phyloP scores from a whole-genome alignment of 2,113 vertebrate genomes.

The Sciurus niger region DNA sequence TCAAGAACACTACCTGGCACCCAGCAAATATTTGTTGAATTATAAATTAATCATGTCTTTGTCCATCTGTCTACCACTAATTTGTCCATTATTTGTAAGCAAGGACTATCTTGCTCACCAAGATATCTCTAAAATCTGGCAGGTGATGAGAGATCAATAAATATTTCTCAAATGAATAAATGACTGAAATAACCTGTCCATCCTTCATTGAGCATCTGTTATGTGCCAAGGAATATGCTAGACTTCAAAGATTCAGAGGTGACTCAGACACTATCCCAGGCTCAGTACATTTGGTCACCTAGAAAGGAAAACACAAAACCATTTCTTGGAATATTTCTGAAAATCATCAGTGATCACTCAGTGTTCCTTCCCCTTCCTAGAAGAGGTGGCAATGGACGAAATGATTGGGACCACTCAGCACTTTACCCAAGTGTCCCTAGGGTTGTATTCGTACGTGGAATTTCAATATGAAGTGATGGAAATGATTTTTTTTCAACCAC shows the following conservation, averaged over 20 bases:
- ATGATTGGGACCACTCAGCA: background rate
- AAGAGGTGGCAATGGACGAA: background rate
- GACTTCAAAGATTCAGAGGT: background rate
- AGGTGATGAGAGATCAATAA: background rate
- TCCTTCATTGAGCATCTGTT: background rate
- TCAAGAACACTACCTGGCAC: background rate
- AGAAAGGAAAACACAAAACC: background rate
- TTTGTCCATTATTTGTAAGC: background rate
- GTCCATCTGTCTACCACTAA: background rate
- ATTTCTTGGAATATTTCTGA: slow-evolving; percentile 57
- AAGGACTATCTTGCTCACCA: background rate
- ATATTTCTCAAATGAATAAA: background rate
- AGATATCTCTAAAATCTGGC: background rate
- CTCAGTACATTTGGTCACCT: background rate
- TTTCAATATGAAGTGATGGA: background rate
- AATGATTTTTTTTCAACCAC: background rate
- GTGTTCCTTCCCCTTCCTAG: background rate
- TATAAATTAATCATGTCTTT: background rate
- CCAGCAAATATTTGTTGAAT: background rate
- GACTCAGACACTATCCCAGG: background rate
- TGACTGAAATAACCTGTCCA: background rate
- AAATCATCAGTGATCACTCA: background rate
- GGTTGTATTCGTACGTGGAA: background rate
- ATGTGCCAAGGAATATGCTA: background rate
- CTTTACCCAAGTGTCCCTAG: background rate